These are phyloP conservation scores for Taurulus bubalis DNA, from an alignment of 2,113 vertebrate species.

Conservation along the genomic window DNA sequence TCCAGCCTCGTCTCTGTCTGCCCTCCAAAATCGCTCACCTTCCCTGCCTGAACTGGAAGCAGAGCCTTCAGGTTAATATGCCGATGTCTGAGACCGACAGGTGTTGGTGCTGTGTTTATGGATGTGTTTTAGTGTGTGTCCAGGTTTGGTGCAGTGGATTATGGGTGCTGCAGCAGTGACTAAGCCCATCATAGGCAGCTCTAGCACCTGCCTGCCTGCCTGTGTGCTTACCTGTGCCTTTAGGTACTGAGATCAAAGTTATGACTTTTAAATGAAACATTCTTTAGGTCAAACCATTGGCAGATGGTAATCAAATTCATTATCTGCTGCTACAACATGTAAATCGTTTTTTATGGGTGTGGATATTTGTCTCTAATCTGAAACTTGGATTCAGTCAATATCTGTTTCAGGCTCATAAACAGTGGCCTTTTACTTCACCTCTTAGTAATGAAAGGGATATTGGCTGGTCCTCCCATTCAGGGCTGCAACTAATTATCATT, in stretches of 20 bases:
- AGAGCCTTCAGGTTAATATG: conserved; percentile 46
- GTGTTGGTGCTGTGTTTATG: conserved; percentile 33
- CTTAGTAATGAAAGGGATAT: not conserved
- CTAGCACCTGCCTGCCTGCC: conserved; percentile 30
- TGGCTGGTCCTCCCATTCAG: not conserved
- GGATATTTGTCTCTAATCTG: conserved; percentile 2
- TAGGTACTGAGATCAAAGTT: conserved; percentile 31
- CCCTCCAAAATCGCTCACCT: conserved; percentile 57
- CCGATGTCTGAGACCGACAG: conserved; percentile 41
- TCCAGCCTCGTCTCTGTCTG: conserved; percentile 50
- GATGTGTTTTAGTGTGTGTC: conserved; percentile 35
- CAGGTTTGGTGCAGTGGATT: conserved; percentile 63
- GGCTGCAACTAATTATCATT: not conserved
- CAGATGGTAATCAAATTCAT: not conserved
- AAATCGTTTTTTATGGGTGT: conserved; percentile 14
- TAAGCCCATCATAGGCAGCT: conserved; percentile 50
- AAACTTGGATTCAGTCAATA: not conserved
- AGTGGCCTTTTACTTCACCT: conserved; percentile 1
- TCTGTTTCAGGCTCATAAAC: conserved; percentile 1
- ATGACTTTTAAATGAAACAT: conserved; percentile 17
- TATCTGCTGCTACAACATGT: conserved; percentile 7
- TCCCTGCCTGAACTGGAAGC: conserved; percentile 33
- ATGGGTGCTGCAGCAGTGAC: conserved; percentile 60
- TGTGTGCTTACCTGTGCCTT: conserved; percentile 11
- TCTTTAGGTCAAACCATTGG: not conserved